phyloP scores from a whole-genome alignment of 1,140 invertebrate species.

The Pygmarrhopalites habei region DNA sequence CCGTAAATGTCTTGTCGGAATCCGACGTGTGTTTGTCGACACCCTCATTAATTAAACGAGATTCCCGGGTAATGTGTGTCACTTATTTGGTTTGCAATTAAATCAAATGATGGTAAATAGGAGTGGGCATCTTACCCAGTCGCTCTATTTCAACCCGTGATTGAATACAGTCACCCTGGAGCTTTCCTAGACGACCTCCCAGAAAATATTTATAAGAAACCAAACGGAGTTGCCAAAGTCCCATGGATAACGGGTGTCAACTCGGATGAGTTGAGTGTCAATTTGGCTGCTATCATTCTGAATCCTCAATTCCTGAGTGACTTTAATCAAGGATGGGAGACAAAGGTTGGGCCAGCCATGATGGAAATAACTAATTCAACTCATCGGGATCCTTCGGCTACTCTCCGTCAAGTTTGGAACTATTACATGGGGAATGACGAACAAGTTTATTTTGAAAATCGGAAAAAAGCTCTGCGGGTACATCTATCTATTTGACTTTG shows the following conservation, averaged over 20 bases:
- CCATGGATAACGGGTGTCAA: constrained; percentile 34
- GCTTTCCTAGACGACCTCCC: constrained; percentile 32
- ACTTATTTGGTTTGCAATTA: too few species aligned
- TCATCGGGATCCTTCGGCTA: not conserved
- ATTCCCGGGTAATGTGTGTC: too few species aligned
- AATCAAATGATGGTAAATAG: too few species aligned
- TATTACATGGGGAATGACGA: constrained; percentile 28
- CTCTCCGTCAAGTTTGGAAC: constrained; percentile 14
- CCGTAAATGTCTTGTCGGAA: too few species aligned
- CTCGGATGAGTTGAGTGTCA: constrained; percentile 28
- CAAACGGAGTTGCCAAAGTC: constrained; percentile 16
- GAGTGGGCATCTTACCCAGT: constrained; percentile 32
- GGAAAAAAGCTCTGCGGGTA: constrained; percentile 24
- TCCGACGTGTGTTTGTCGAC: too few species aligned
- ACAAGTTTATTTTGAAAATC: constrained; percentile 23
- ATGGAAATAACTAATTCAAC: constrained; percentile 24
- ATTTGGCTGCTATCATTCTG: constrained; percentile 27
- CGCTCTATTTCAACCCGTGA: constrained; percentile 27
- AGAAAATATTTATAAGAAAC: constrained; percentile 20
- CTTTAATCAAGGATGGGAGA: constrained; percentile 35
- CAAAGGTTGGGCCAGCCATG: constrained; percentile 23
- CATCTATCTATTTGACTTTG: not conserved
- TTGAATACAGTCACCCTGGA: constrained; percentile 18
- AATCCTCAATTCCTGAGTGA: not conserved
- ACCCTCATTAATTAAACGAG: too few species aligned